phyloP scores from a whole-genome alignment of 1,140 invertebrate genomes.

The Heliconius himera region DNA sequence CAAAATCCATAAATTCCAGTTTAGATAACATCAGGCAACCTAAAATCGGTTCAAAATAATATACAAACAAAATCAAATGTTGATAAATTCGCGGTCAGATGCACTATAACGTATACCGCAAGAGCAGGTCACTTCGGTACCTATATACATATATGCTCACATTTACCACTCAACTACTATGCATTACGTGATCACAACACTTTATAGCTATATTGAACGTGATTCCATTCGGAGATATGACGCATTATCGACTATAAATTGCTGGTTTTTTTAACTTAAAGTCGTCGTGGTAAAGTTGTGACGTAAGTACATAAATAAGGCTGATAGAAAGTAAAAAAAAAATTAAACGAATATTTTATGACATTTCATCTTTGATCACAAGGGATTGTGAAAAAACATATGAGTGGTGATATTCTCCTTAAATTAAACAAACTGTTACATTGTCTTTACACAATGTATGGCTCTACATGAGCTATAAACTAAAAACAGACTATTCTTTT shows the following conservation, averaged over 20 bases:
- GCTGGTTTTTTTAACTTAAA: not conserved
- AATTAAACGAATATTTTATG: not conserved
- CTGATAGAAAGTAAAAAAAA: not conserved
- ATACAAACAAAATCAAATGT: constrained; percentile 14
- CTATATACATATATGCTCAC: too few species aligned
- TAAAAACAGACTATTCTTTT: too few species aligned
- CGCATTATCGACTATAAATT: not conserved
- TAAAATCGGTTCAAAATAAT: not conserved
- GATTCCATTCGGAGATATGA: not conserved
- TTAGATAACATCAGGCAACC: too few species aligned
- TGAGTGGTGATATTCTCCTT: not conserved
- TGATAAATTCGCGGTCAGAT: constrained; percentile 21
- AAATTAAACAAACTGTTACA: not conserved
- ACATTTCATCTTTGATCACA: not conserved
- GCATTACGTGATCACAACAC: constrained; percentile 20
- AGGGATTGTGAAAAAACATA: not conserved
- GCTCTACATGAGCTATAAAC: too few species aligned
- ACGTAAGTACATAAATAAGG: not conserved
- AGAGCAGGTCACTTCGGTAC: not conserved
- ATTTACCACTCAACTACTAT: not conserved
- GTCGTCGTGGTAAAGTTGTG: not conserved
- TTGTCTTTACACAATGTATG: too few species aligned
- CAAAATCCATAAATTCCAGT: too few species aligned
- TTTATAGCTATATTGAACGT: not conserved
- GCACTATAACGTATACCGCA: not conserved